Conservation (phyloP, 2,113 vertebrate genomes). For the Sebastes fasciatus region DNA sequence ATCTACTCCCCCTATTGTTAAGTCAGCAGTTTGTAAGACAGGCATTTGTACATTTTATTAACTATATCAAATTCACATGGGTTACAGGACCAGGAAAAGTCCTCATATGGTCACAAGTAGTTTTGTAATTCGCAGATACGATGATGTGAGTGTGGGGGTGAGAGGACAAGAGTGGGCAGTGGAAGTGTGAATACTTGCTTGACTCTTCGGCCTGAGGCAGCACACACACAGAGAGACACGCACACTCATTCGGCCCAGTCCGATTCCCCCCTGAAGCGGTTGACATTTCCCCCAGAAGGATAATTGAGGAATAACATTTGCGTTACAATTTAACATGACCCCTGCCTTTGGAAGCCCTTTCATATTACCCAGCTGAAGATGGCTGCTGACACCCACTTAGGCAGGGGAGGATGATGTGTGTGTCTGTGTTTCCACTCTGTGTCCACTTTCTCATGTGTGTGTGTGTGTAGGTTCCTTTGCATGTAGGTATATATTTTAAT, state of each 20-base stretch:
- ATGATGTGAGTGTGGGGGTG: not conserved
- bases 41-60: not conserved
- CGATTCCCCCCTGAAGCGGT: conserved; percentile 90
- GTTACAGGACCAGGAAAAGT: not conserved
- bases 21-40: not conserved
- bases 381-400: conserved; percentile 88
- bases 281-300: conserved; percentile 96
- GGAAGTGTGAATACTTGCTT: conserved; percentile 71
- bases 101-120: conserved; percentile 27
- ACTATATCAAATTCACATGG: not conserved
- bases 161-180: conserved; percentile 54
- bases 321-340: conserved; percentile 96
- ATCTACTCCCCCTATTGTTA: not conserved
- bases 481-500: not conserved
- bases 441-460: conserved; percentile 13
- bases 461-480: not conserved
- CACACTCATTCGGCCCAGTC: conserved; percentile 69
- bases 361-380: conserved; percentile 91
- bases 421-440: not conserved
- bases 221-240: conserved; percentile 49
- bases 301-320: conserved; percentile 99
- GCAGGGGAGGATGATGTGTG: conserved; percentile 62
- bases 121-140: conserved; percentile 22
- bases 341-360: conserved; percentile 93
- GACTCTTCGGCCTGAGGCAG: conserved; percentile 75